Conservation (phyloP, 2,797 vertebrate species). For the Selene dorsalis region DNA sequence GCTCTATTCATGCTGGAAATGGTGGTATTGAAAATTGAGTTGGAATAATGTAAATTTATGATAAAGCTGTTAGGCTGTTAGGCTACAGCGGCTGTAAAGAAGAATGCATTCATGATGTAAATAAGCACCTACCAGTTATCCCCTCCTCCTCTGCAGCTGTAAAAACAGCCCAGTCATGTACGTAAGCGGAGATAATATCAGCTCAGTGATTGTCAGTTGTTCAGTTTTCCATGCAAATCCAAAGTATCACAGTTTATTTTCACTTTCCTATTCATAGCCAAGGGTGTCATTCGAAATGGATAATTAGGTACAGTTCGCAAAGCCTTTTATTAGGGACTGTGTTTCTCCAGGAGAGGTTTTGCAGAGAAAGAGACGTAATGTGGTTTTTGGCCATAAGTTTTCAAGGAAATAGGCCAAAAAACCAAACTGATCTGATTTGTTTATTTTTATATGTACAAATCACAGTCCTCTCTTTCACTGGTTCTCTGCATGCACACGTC, state of each 20-base stretch:
- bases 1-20: slow-evolving; percentile 20
- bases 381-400: background rate
- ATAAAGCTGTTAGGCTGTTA: slow-evolving; percentile 14
- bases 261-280: slow-evolving; percentile 22
- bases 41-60: slow-evolving; percentile 11
- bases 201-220: slow-evolving; percentile 29
- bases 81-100: slow-evolving; percentile 1
- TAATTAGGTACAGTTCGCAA: slow-evolving; percentile 4
- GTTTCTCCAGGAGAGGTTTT: slow-evolving; percentile 1
- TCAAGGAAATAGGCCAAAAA: background rate
- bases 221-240: slow-evolving; percentile 10
- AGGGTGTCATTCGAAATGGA: slow-evolving; percentile 24
- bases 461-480: background rate
- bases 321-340: slow-evolving; percentile 17
- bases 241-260: slow-evolving; percentile 18
- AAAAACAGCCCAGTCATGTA: slow-evolving; percentile 30
- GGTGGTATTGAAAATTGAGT: slow-evolving; percentile 30
- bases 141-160: slow-evolving; percentile 6
- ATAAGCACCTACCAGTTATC: slow-evolving; percentile 35
- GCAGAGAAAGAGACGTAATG: slow-evolving; percentile 1
- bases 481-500: background rate
- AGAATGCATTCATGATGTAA: slow-evolving; percentile 10
- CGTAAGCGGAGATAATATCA: slow-evolving; percentile 32
- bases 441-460: background rate
- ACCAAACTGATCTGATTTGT: background rate